phyloP scores from a whole-genome alignment of 2,888 invertebrate genomes.

The Scelioninae gen. 2 region DNA sequence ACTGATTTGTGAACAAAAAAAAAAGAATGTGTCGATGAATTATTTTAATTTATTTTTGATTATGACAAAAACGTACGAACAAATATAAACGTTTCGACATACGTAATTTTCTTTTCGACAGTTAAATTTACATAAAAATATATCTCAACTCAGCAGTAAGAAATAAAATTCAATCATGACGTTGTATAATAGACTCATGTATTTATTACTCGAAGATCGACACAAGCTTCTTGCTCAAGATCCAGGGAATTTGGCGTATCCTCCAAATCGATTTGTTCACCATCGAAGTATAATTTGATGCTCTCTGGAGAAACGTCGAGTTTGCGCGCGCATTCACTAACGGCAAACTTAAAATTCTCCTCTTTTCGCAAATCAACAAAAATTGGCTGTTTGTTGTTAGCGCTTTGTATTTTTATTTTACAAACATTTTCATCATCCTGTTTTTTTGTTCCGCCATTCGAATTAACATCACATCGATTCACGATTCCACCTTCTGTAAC shows the following conservation, averaged over 20 bases:
- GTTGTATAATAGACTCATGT: too few relatives aligned
- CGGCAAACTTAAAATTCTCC: constrained; percentile 63
- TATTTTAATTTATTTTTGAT: too few relatives aligned
- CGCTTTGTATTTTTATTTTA: constrained; percentile 69
- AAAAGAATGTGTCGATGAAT: too few relatives aligned
- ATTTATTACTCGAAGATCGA: too few relatives aligned
- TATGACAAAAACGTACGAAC: too few relatives aligned
- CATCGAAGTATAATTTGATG: constrained; percentile 70
- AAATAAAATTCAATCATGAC: too few relatives aligned
- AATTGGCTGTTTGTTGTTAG: constrained; percentile 63
- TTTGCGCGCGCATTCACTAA: constrained; percentile 64
- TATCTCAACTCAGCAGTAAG: too few relatives aligned
- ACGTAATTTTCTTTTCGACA: too few relatives aligned
- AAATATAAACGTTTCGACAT: too few relatives aligned
- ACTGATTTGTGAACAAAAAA: too few relatives aligned
- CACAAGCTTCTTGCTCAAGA: constrained; percentile 70
- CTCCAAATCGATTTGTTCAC: constrained; percentile 64
- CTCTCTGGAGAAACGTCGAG: constrained; percentile 62
- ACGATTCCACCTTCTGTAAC: constrained; percentile 67
- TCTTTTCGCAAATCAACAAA: constrained; percentile 61
- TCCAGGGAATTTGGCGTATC: constrained; percentile 71
- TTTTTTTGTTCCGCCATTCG: background rate
- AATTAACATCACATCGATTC: constrained; percentile 37
- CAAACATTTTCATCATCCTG: constrained; percentile 61
- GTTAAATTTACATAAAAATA: too few relatives aligned